These are phyloP conservation scores for Poeciliopsis turrubarensis DNA, from an alignment of 2,113 vertebrate species.

Conservation along the genomic window DNA sequence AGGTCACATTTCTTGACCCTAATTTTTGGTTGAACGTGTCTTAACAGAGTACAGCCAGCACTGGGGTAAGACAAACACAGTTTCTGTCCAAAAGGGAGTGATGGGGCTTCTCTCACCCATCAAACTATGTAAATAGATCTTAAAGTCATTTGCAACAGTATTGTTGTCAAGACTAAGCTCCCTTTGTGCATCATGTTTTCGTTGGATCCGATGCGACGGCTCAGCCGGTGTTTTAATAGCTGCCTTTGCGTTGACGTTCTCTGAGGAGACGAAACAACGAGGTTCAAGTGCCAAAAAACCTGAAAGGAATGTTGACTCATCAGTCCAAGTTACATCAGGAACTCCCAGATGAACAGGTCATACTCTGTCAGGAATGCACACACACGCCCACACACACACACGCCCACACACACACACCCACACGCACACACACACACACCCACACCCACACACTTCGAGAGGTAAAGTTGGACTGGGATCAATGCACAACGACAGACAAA, in stretches of 20 bases:
- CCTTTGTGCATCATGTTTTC: slow-evolving; percentile 15
- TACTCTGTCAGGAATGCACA: slow-evolving; percentile 14
- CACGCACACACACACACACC: slow-evolving; percentile 22
- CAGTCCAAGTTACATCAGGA: slow-evolving; percentile 59
- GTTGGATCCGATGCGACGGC: slow-evolving; percentile 17
- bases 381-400: too few relatives aligned
- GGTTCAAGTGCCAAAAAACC: slow-evolving; percentile 44
- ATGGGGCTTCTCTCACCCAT: not conserved
- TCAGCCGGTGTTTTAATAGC: slow-evolving; percentile 33
- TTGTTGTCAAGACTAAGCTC: not conserved
- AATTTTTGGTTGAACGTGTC: too few relatives aligned
- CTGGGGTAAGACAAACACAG: too few relatives aligned
- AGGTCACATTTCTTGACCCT: too few relatives aligned
- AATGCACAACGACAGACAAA: slow-evolving; percentile 45
- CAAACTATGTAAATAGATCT: not conserved
- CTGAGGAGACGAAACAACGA: slow-evolving; percentile 37
- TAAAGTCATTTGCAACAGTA: not conserved
- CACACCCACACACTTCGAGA: slow-evolving; percentile 23
- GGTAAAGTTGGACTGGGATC: slow-evolving; percentile 56
- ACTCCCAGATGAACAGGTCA: slow-evolving; percentile 54
- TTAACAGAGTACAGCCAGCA: too few relatives aligned
- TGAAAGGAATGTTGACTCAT: slow-evolving; percentile 71
- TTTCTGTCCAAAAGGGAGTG: not conserved
- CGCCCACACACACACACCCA: slow-evolving; percentile 15
- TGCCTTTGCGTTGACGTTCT: slow-evolving; percentile 33